phyloP scores from a whole-genome alignment of 92 coral and sea anemone genomes.

The Pocillopora grandis region DNA sequence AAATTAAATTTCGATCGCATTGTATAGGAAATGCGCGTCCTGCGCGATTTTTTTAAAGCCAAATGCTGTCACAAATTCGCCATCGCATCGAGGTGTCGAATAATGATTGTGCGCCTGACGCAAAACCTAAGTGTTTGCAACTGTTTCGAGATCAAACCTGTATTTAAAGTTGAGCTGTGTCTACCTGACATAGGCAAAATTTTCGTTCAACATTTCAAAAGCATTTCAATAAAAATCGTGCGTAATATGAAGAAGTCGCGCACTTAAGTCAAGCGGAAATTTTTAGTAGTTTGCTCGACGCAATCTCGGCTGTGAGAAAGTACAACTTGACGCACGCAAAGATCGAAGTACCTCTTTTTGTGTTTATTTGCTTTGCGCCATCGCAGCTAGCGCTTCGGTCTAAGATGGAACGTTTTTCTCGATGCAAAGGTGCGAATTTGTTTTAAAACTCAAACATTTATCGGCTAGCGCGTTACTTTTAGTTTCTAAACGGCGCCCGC shows the following conservation, averaged over 20 bases:
- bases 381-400: neutral
- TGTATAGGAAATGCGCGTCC: neutral
- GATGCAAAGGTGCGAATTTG: neutral
- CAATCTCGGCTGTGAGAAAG: conserved; percentile 10
- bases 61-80: neutral
- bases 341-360: conserved; percentile 2
- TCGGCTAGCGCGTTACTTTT: conserved; percentile 16
- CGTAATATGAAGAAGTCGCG: neutral
- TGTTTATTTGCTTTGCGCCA: conserved; percentile 30
- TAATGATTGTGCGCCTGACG: conserved; percentile 6
- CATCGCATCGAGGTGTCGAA: neutral
- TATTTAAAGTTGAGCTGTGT: neutral
- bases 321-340: conserved; percentile 30
- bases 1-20: neutral
- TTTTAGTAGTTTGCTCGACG: neutral
- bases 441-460: neutral
- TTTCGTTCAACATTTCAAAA: neutral
- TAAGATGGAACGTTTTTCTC: neutral
- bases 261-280: conserved; percentile 6
- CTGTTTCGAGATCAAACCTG: neutral
- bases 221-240: neutral
- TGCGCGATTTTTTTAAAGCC: neutral
- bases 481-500: neutral
- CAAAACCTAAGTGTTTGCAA: neutral
- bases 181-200: neutral